A percentile compares a stretch with the other conserved stretches of the same genome.
Conservation (phyloP, 2,888 invertebrate species). For the Luperina testacea region DNA sequence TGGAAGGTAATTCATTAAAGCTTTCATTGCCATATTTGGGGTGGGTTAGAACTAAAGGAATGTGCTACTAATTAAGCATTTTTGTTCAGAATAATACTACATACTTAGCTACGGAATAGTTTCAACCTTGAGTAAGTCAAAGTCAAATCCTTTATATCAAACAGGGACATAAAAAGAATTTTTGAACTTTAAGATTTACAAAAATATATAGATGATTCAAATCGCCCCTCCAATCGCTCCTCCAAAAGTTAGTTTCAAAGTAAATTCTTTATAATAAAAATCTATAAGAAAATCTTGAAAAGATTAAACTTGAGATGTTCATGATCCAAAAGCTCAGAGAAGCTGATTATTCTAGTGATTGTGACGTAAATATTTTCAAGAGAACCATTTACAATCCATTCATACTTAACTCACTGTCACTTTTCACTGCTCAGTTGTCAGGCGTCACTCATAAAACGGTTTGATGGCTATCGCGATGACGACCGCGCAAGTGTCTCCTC, state of each 20-base stretch:
- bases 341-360: background rate
- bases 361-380: background rate
- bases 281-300: background rate
- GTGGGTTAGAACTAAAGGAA: background rate
- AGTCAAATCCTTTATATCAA: background rate
- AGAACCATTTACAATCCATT: background rate
- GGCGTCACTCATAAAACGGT: conserved; percentile 52
- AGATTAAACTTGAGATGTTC: background rate
- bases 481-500: background rate
- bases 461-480: conserved; percentile 44
- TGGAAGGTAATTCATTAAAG: background rate
- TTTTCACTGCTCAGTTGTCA: conserved; percentile 9
- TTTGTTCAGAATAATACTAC: no score
- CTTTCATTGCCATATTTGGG: background rate
- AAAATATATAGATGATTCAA: background rate
- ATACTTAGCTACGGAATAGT: background rate
- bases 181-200: background rate
- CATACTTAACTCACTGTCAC: conserved; percentile 29
- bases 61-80: background rate
- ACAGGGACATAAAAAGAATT: background rate
- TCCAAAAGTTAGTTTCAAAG: background rate
- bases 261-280: background rate
- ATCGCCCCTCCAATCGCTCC: background rate
- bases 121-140: background rate
- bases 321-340: background rate